A percentile compares a stretch with the other conserved stretches of the same genome.
These are phyloP conservation scores for Cyprinella venusta DNA, from an alignment of 2,797 vertebrate genomes.

Conservation along the genomic window DNA sequence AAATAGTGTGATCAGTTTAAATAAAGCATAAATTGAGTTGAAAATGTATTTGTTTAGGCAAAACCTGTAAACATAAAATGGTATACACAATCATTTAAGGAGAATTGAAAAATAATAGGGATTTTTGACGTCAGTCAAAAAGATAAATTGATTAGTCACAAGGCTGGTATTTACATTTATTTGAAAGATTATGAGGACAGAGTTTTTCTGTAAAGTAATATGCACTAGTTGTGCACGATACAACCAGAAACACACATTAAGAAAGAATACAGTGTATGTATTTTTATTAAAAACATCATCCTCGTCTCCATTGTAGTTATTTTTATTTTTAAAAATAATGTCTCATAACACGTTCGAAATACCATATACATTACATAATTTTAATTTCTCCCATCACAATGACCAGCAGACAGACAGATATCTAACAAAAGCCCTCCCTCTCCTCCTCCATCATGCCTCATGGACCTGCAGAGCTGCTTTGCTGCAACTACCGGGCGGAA, in stretches of 20 bases:
- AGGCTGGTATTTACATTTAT: background rate
- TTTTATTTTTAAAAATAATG: conserved; percentile 3
- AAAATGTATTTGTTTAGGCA: background rate
- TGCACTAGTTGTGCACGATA: too few relatives aligned
- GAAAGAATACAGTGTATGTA: background rate
- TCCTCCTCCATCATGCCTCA: conserved; percentile 43
- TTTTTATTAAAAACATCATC: background rate
- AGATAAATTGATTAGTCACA: background rate
- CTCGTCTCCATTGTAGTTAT: background rate
- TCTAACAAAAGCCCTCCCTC: conserved; percentile 12
- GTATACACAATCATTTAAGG: too few relatives aligned
- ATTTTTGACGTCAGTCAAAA: background rate
- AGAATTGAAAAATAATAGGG: background rate
- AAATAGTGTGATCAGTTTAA: background rate
- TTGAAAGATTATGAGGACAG: background rate
- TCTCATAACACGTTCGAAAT: background rate
- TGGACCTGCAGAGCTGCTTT: conserved; percentile 54
- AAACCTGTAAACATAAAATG: background rate
- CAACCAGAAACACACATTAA: background rate
- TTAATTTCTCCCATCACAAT: background rate
- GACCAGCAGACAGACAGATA: background rate
- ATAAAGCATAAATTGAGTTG: background rate
- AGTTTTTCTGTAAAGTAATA: background rate
- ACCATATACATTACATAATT: background rate
- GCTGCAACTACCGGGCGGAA: conserved; percentile 59